phyloP scores from a whole-genome alignment of 2,888 invertebrate species.

The Monopis laevigella region DNA sequence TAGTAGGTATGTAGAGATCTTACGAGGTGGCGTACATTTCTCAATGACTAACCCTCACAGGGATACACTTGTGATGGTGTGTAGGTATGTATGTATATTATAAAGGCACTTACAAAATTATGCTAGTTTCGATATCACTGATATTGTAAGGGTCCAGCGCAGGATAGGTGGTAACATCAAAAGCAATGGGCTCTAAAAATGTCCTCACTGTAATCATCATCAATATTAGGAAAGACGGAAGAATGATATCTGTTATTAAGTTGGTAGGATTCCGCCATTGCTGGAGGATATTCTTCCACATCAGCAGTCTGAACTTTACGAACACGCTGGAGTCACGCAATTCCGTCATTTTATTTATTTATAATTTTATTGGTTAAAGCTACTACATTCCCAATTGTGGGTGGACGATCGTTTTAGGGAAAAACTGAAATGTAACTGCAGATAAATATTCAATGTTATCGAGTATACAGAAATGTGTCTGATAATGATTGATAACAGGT shows the following conservation, averaged over 20 bases:
- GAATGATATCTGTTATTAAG: constrained; percentile 66
- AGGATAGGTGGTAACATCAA: not conserved
- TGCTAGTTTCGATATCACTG: not conserved
- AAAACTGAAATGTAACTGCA: too few relatives aligned
- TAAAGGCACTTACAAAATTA: constrained; percentile 2
- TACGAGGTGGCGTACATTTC: too few relatives aligned
- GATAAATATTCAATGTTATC: too few relatives aligned
- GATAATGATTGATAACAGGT: too few relatives aligned
- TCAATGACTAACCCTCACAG: too few relatives aligned
- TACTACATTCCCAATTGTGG: too few relatives aligned
- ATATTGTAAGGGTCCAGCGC: not conserved
- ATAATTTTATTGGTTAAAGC: too few relatives aligned
- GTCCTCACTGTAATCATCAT: constrained; percentile 68
- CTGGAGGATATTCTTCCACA: constrained; percentile 73
- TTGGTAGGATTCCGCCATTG: constrained; percentile 70
- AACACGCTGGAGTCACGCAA: not conserved
- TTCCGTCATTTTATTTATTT: not conserved
- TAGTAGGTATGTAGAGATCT: too few relatives aligned
- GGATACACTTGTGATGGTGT: too few relatives aligned
- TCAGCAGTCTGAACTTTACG: constrained; percentile 62
- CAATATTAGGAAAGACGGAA: constrained; percentile 65
- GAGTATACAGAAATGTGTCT: too few relatives aligned
- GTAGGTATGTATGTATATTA: too few relatives aligned
- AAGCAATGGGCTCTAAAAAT: not conserved
- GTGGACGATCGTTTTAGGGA: too few relatives aligned